These are phyloP conservation scores for Cataglyphis livida DNA, from an alignment of 2,888 invertebrate genomes.

Conservation along the genomic window DNA sequence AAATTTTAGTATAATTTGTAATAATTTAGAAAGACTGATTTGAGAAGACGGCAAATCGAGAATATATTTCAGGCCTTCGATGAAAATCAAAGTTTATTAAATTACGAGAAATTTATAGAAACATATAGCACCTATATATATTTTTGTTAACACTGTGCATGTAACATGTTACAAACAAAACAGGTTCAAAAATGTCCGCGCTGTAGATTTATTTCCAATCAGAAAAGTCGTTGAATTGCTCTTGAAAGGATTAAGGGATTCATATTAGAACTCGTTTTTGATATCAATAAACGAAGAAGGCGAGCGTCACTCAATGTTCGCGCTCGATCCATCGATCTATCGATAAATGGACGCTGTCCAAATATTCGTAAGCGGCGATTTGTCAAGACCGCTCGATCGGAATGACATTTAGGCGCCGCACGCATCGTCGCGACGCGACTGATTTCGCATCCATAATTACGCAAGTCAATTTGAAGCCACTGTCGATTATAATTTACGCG, in stretches of 20 bases:
- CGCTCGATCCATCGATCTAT: conserved; percentile 7
- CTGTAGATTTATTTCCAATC: neutral
- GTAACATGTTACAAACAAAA: neutral
- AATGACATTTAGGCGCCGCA: conserved; percentile 40
- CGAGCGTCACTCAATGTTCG: conserved; percentile 29
- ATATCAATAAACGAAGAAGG: neutral
- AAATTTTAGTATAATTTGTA: neutral
- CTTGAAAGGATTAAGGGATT: neutral
- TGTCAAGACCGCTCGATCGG: conserved; percentile 39
- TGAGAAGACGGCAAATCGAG: neutral
- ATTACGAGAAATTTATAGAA: neutral
- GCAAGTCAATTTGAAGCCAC: conserved; percentile 49
- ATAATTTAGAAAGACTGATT: neutral
- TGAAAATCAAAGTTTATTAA: neutral
- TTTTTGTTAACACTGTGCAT: neutral
- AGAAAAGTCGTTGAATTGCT: neutral
- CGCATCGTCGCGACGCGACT: conserved; percentile 27
- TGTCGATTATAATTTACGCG: conserved; percentile 49
- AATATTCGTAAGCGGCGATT: conserved; percentile 35
- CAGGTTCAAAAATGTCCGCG: neutral
- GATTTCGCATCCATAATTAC: conserved; percentile 48
- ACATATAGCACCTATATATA: neutral
- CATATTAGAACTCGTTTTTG: neutral
- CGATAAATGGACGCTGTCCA: conserved; percentile 30
- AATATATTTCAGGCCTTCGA: neutral